Evolutionary conservation across 30 jellyfish, hydroid and myxozoan genomes (phyloP).

Genomic region (Hydractinia symbiolongicarpus): DNA sequence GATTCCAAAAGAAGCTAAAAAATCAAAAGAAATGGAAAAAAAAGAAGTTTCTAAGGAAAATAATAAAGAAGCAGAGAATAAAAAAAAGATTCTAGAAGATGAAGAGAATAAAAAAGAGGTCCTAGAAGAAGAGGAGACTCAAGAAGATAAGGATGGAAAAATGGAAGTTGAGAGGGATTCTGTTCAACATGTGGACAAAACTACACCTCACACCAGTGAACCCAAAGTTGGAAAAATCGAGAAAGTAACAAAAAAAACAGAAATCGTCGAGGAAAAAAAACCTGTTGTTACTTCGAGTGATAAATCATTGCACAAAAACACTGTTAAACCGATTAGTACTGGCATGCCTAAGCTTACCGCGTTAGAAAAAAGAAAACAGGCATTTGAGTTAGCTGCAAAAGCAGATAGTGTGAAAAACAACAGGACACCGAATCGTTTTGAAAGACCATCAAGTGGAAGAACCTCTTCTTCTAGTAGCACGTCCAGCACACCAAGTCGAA

Average conservation of each 20-base stretch:
- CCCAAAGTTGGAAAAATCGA: not conserved
- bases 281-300: not conserved
- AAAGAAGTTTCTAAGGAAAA: not conserved
- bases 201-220: not conserved
- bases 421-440: conserved; percentile 3
- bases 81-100: too few relatives aligned
- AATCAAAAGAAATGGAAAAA: not conserved
- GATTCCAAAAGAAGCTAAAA: not conserved
- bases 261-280: not conserved
- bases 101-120: too few relatives aligned
- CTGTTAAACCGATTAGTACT: not conserved
- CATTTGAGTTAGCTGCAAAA: conserved; percentile 6
- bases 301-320: not conserved
- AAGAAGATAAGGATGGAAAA: not conserved
- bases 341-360: conserved; percentile 1
- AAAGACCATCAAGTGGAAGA: not conserved
- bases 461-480: not conserved
- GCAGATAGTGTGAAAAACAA: conserved; percentile 1
- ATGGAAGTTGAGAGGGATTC: not conserved
- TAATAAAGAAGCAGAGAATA: too few relatives aligned
- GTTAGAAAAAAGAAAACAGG: conserved; percentile 8
- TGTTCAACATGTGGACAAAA: not conserved
- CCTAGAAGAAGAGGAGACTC: too few relatives aligned
- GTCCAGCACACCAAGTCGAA: conserved; percentile 6
- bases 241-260: not conserved